A percentile compares a stretch with the other conserved stretches of the same genome.
Evolutionary conservation across 2,797 vertebrate species (phyloP).

Genomic region (Parambassis ranga): DNA sequence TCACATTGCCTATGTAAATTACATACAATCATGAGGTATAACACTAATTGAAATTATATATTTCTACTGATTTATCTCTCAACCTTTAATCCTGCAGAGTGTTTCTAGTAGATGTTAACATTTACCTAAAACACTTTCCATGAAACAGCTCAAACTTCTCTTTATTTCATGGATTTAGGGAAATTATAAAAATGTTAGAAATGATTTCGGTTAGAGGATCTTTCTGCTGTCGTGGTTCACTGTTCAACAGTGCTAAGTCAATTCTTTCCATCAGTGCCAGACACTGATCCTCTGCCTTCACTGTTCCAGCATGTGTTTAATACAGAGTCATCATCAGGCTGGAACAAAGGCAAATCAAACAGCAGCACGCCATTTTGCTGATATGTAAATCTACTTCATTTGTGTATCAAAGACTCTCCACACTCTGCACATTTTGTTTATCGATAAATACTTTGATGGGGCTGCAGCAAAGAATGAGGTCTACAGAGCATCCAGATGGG

Average conservation of each 20-base stretch:
- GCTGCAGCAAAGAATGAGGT: conserved; percentile 46
- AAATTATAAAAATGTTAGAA: no score
- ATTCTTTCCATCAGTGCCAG: neutral
- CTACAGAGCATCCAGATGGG: conserved; percentile 61
- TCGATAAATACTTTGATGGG: conserved; percentile 70
- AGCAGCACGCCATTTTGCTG: conserved; percentile 66
- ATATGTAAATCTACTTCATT: conserved; percentile 74
- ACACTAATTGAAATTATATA: no score
- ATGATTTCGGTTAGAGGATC: neutral
- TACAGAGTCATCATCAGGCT: conserved; percentile 61
- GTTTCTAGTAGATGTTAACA: no score
- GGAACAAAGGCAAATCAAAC: conserved; percentile 75
- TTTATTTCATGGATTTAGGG: no score
- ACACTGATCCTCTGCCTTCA: conserved; percentile 19
- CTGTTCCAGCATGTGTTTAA: conserved; percentile 64
- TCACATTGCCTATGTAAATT: no score
- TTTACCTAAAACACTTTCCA: no score
- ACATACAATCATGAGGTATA: no score
- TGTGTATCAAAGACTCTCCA: conserved; percentile 67
- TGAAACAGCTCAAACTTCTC: no score
- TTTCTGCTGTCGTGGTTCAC: neutral
- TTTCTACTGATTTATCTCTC: no score
- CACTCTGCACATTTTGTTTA: conserved; percentile 72
- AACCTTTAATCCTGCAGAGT: no score
- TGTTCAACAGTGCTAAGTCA: neutral